Base-by-base conservation (phyloP, 1,140 invertebrate genomes). In the Medauroidea extradentata region DNA sequence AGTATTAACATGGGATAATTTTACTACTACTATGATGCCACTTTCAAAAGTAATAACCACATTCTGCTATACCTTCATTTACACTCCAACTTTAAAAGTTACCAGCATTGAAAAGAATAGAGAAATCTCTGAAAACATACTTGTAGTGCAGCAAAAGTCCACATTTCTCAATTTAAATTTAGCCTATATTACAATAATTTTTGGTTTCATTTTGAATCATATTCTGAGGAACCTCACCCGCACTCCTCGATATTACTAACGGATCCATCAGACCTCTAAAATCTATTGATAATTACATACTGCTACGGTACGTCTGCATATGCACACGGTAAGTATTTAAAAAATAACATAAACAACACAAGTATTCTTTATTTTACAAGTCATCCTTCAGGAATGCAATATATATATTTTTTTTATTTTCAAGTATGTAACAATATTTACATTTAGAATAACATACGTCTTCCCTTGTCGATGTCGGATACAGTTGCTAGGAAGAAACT, bases 401-500 rank as follows among this genome's bases (percentile, higher is more conserved):
- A 57, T 49, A 27, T 58, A n/a, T n/a, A 7, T 34, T 34, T 7
- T 34, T 34, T 34, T 11, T 34, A 7, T 34, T 34, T 53, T 57
- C 38, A 53, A 53, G 27, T 63, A 57, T 58, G 49, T 65, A 68
- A 68, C 67, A 64, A 68, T 68, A 68, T 68, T 67, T 68, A 68
- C 67, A 68, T 68, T 68, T 68, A 68, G 67, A 68, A 68, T 68
- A 65, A 67, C 63, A 65, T 65, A 63, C 24, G 48, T 59, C 53
- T 53, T 48, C 42, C 29, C 23, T 4, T 34, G 4, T 34, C 29
- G 11, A 34, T 34, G 29, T 34, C 29, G 5, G 5, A 34, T 11
- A 34, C 29, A 34, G 29, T 11, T 34, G 29, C 29, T 34, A 34
- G 29, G 29, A 34, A 4, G 29, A 4, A 34, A 34, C 29, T 34